Percentiles rank a stretch among this genome's conserved stretches.
Evolutionary conservation across 2,888 invertebrate genomes (phyloP).

Genomic region (Nomada flava): DNA sequence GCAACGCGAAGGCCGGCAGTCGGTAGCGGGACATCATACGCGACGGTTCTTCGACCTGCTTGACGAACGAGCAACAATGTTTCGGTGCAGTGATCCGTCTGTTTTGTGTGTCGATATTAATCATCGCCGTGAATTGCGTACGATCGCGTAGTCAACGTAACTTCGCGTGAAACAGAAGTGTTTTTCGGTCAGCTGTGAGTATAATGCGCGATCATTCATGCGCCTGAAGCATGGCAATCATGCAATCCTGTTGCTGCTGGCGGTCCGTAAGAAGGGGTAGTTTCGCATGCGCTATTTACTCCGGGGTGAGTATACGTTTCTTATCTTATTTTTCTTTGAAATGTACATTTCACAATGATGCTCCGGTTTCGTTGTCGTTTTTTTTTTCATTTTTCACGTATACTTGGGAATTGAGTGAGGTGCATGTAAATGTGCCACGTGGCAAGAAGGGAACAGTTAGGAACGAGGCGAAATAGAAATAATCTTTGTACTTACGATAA

Average conservation of each 20-base stretch:
- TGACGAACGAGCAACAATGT: neutral
- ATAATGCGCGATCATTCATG: conserved; percentile 56
- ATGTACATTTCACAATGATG: neutral
- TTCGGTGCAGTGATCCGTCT: neutral
- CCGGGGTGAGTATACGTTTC: conserved; percentile 86
- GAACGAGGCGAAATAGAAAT: neutral
- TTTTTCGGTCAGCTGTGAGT: neutral
- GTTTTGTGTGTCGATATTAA: neutral
- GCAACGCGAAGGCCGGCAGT: conserved; percentile 64
- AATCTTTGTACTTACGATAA: neutral
- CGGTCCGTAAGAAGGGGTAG: conserved; percentile 90
- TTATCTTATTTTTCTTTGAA: neutral
- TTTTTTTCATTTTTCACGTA: neutral
- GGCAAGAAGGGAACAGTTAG: too few relatives aligned
- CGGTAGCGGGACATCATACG: conserved; percentile 62
- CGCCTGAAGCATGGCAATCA: conserved; percentile 87
- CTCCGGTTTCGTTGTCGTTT: too few relatives aligned
- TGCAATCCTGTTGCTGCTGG: conserved; percentile 92
- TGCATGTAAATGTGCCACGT: too few relatives aligned
- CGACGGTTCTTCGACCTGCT: conserved; percentile 7
- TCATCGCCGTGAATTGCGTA: neutral
- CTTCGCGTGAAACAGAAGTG: neutral
- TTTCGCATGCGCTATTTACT: conserved; percentile 90
- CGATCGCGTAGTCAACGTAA: neutral
- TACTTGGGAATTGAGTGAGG: too few relatives aligned